A percentile compares a stretch with the other conserved stretches of the same genome.
These are phyloP conservation scores for Deilephila porcellus DNA, from an alignment of 2,888 invertebrate species.

Conservation along the genomic window DNA sequence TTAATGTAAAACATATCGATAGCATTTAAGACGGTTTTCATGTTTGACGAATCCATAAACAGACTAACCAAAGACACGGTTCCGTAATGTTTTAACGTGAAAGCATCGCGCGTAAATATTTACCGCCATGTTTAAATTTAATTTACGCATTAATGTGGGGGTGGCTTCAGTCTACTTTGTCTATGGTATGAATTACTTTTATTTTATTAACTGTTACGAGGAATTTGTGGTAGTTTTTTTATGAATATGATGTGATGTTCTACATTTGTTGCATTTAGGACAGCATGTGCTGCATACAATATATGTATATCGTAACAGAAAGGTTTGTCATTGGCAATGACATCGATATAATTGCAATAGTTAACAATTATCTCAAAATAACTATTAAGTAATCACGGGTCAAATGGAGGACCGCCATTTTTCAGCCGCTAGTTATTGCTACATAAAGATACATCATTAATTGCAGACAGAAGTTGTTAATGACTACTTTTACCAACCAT, in stretches of 20 bases:
- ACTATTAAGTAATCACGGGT: too few species aligned
- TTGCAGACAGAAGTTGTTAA: too few species aligned
- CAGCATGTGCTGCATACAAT: background rate
- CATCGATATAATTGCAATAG: too few species aligned
- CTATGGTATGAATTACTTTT: background rate
- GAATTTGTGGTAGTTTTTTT: background rate
- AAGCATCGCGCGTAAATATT: slow-evolving; percentile 19
- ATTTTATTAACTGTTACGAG: background rate
- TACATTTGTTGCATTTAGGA: background rate
- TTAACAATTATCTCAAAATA: too few species aligned
- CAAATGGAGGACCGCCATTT: too few species aligned
- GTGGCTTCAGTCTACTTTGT: slow-evolving; percentile 1
- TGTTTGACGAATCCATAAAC: slow-evolving; percentile 18
- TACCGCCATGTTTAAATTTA: slow-evolving; percentile 13
- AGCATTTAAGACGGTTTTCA: background rate
- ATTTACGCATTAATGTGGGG: slow-evolving; percentile 20
- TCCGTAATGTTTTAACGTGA: slow-evolving; percentile 17
- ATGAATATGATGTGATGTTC: background rate
- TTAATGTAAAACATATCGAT: background rate
- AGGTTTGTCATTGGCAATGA: too few species aligned
- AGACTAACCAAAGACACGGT: slow-evolving; percentile 1
- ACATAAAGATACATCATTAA: too few species aligned
- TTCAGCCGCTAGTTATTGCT: too few species aligned
- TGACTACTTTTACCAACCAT: too few species aligned
- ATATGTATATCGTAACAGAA: too few species aligned